These are phyloP conservation scores for Sacculina carcini DNA, from an alignment of 2,888 invertebrate species.

Conservation along the genomic window DNA sequence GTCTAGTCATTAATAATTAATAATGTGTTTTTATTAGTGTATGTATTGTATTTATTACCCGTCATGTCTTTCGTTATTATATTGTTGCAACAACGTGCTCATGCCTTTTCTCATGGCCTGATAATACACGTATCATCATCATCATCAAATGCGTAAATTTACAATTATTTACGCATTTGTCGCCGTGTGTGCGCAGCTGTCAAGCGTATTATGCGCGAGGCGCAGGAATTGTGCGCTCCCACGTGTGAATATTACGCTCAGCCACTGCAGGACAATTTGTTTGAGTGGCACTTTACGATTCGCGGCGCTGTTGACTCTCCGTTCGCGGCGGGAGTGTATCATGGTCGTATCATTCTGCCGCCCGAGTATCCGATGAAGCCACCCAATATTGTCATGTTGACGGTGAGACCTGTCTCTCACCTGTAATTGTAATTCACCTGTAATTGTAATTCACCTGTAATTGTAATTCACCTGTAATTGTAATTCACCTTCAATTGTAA, in stretches of 20 bases:
- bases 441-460: too few relatives aligned
- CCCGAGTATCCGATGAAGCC: conserved; percentile 94
- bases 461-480: too few relatives aligned
- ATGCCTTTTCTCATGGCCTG: too few relatives aligned
- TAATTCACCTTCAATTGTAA: too few relatives aligned
- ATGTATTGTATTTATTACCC: too few relatives aligned
- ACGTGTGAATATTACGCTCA: conserved; percentile 71
- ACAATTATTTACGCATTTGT: neutral
- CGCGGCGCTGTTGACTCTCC: conserved; percentile 65
- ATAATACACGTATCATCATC: too few relatives aligned
- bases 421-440: too few relatives aligned
- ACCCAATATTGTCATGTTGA: conserved; percentile 71
- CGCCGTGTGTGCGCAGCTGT: conserved; percentile 34
- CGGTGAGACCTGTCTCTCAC: conserved; percentile 30
- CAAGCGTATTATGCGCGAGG: conserved; percentile 76
- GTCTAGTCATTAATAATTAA: too few relatives aligned
- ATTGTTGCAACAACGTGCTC: too few relatives aligned
- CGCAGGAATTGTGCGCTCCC: conserved; percentile 50
- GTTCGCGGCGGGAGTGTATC: conserved; percentile 71
- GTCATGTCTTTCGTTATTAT: too few relatives aligned
- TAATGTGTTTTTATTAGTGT: too few relatives aligned
- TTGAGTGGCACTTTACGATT: conserved; percentile 94
- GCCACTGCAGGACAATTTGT: conserved; percentile 77
- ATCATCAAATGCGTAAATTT: too few relatives aligned
- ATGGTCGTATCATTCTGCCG: conserved; percentile 69